Conservation (phyloP, 2,797 vertebrate species). For the Allobates femoralis region DNA sequence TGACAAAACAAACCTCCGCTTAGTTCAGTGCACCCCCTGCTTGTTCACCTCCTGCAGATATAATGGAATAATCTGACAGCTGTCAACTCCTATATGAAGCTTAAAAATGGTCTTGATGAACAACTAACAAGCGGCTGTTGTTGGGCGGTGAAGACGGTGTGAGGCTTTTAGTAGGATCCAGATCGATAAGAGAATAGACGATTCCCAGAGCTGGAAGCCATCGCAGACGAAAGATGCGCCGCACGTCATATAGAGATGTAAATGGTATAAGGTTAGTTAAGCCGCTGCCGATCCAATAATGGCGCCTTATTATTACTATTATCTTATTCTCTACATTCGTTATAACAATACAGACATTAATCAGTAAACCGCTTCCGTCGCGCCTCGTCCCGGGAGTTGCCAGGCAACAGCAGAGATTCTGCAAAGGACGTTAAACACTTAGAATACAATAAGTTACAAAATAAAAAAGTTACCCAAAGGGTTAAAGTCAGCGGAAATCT, state of each 20-base stretch:
- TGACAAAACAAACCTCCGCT: not conserved
- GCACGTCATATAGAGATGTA: not conserved
- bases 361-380: not conserved
- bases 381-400: not conserved
- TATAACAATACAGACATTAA: not conserved
- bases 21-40: not conserved
- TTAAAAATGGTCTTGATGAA: not conserved
- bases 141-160: not conserved
- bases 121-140: not conserved
- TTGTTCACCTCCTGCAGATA: not conserved
- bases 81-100: not conserved
- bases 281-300: not conserved
- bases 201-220: not conserved
- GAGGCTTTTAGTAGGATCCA: not conserved
- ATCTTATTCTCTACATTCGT: not conserved
- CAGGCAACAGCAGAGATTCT: not conserved
- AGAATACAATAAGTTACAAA: not conserved
- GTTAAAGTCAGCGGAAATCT: not conserved
- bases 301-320: not conserved
- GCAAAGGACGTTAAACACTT: constrained; percentile 17
- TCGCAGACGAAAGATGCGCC: not conserved
- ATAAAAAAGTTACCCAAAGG: not conserved
- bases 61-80: constrained; percentile 13
- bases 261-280: not conserved
- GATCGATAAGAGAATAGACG: not conserved